Conservation (phyloP, 2,888 invertebrate species). For the Acronicta psi region DNA sequence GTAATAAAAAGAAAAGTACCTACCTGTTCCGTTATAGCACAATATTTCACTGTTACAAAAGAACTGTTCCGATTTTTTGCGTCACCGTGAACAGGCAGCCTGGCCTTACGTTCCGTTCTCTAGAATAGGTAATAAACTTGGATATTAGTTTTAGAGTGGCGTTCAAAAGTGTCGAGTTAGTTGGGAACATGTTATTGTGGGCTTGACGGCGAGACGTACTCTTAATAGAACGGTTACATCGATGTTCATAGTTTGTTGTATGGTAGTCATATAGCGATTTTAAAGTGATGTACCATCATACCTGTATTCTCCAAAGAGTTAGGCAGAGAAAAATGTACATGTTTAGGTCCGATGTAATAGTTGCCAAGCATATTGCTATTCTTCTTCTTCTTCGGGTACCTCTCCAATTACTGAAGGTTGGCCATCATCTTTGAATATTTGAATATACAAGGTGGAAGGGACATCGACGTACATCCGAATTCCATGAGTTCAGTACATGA, state of each 20-base stretch:
- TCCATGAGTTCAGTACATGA: too few species aligned
- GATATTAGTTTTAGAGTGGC: conserved; percentile 74
- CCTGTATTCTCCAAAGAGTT: too few species aligned
- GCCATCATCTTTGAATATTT: too few species aligned
- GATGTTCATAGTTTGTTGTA: conserved; percentile 6
- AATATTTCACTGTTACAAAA: neutral
- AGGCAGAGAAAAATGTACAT: too few species aligned
- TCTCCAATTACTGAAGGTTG: too few species aligned
- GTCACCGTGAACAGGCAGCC: conserved; percentile 17
- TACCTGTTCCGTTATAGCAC: neutral
- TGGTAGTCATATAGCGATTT: neutral
- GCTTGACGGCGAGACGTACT: conserved; percentile 40
- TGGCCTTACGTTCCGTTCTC: conserved; percentile 52
- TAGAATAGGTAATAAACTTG: conserved; percentile 72
- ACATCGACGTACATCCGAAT: too few species aligned
- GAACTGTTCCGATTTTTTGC: conserved; percentile 7
- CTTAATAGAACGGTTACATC: conserved; percentile 47
- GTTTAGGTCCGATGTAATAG: too few species aligned
- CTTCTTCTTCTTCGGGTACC: too few species aligned
- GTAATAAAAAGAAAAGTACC: neutral
- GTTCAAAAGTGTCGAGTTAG: conserved; percentile 72
- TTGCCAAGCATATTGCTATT: too few species aligned
- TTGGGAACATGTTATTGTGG: conserved; percentile 65
- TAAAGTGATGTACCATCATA: too few species aligned
- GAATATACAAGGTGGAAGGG: too few species aligned